A percentile compares a stretch with the other conserved stretches of the same genome.
These are phyloP conservation scores for Lamproptera curius DNA, from an alignment of 2,888 invertebrate species.

Conservation along the genomic window DNA sequence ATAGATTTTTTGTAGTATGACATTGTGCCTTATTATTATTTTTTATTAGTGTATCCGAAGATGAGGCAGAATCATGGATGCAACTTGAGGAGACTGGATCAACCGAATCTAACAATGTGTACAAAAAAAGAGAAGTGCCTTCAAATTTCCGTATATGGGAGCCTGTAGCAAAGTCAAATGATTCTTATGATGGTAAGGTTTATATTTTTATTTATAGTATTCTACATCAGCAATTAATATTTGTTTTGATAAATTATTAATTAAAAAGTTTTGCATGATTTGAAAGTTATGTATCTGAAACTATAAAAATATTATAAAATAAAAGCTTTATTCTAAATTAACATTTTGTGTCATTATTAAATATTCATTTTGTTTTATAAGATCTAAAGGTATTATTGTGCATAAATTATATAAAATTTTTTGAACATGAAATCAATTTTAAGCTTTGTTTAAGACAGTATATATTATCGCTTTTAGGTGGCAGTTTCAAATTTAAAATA, in stretches of 20 bases:
- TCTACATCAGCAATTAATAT: too few relatives aligned
- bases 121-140: constrained; percentile 32
- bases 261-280: too few relatives aligned
- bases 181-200: constrained; percentile 36
- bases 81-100: constrained; percentile 27
- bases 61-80: constrained; percentile 25
- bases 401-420: too few relatives aligned
- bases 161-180: constrained; percentile 33
- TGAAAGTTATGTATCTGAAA: too few relatives aligned
- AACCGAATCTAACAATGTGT: constrained; percentile 22
- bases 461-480: constrained; percentile 33
- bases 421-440: too few relatives aligned
- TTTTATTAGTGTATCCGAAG: constrained; percentile 33
- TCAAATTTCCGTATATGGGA: constrained; percentile 58
- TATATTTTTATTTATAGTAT: too few relatives aligned
- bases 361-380: too few relatives aligned
- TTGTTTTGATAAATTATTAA: too few relatives aligned
- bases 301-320: too few relatives aligned
- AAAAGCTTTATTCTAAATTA: too few relatives aligned
- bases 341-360: constrained; percentile 10
- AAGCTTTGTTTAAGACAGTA: background rate
- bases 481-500: constrained; percentile 79
- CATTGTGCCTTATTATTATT: constrained; percentile 15
- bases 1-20: too few relatives aligned
- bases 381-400: too few relatives aligned